Evolutionary conservation across 1,140 invertebrate genomes (phyloP).

Genomic region (Rhopalosiphum padi): DNA sequence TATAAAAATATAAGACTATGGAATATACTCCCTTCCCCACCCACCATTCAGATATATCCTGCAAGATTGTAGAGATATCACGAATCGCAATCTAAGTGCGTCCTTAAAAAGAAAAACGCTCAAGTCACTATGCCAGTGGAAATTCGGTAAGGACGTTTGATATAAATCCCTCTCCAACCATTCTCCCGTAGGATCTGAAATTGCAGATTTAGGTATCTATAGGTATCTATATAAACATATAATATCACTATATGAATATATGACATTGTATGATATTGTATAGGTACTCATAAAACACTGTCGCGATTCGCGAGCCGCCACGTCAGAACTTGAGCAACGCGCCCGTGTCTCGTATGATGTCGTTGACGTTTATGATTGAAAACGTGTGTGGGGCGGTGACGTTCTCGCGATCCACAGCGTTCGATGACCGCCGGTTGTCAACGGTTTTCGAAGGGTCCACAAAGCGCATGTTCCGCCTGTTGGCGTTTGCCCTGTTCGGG

Average conservation of each 20-base stretch:
- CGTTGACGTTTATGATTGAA: constrained; percentile 38
- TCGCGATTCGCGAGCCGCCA: background rate
- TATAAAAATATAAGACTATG: background rate
- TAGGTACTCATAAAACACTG: too few species aligned
- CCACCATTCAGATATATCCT: background rate
- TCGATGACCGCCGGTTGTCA: background rate
- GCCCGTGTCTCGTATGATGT: constrained; percentile 43
- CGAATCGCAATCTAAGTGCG: background rate
- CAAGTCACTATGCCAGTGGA: background rate
- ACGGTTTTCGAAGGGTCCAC: background rate
- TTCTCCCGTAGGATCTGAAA: background rate
- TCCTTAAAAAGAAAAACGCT: background rate
- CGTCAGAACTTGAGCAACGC: constrained; percentile 5
- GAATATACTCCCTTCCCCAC: background rate
- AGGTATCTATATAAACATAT: background rate
- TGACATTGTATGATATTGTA: too few species aligned
- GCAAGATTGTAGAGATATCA: background rate
- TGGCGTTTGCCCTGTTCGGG: background rate
- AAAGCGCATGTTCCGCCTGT: background rate
- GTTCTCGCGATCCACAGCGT: background rate
- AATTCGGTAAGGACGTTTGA: background rate
- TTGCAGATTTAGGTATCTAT: background rate
- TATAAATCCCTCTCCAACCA: background rate
- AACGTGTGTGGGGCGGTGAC: background rate
- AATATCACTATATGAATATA: too few species aligned